Evolutionary conservation across 2,888 invertebrate species (phyloP).

Genomic region (Nomada flava): DNA sequence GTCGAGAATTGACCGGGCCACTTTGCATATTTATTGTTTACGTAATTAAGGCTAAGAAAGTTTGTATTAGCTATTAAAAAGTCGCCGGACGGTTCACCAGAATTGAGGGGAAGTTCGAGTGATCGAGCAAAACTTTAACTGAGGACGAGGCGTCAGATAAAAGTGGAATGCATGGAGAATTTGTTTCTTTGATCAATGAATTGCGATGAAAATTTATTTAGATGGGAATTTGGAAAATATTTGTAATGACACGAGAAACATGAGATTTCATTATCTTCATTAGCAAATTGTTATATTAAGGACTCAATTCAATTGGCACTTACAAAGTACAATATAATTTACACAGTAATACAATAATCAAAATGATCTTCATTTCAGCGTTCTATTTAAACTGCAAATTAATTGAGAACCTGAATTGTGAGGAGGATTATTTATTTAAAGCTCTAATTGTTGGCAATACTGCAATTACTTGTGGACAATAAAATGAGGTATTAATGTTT

Average conservation of each 20-base stretch:
- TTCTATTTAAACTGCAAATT: too few relatives aligned
- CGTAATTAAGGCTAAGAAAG: constrained; percentile 27
- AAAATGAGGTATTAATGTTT: not conserved
- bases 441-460: not conserved
- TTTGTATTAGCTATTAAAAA: constrained; percentile 39
- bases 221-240: too few relatives aligned
- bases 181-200: not conserved
- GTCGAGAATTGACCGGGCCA: constrained; percentile 24
- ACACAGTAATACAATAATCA: too few relatives aligned
- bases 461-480: not conserved
- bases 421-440: too few relatives aligned
- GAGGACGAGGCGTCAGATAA: constrained; percentile 24
- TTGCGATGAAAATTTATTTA: not conserved
- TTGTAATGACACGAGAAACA: too few relatives aligned
- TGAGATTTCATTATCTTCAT: too few relatives aligned
- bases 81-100: constrained; percentile 5
- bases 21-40: constrained; percentile 39
- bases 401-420: too few relatives aligned
- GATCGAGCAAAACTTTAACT: constrained; percentile 32
- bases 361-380: too few relatives aligned
- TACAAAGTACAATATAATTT: too few relatives aligned
- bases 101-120: not conserved
- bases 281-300: too few relatives aligned
- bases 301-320: not conserved
- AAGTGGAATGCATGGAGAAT: constrained; percentile 1